Base-by-base conservation (phyloP, 2,888 invertebrate species). In the Acleris emargana region DNA sequence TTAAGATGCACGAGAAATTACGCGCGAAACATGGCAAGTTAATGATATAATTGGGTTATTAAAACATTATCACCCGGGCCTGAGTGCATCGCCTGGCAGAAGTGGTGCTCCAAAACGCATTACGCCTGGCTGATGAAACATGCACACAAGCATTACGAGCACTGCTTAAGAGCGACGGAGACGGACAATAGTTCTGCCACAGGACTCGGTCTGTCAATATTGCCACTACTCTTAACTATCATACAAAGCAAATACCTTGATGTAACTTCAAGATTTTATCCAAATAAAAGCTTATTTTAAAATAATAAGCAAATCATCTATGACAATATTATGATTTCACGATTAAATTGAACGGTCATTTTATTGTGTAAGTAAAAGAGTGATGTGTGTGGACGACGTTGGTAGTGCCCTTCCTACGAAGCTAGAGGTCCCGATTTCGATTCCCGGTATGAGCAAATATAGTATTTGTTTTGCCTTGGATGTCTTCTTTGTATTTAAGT, bases 61-160 rank as follows among this genome's bases (percentile, higher is more conserved):
- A 78, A 79, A 80, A 76, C 76, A 80, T 58, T 74, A 83, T 80
- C 75, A 79, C 69, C 72, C 62, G 75, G 78, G 76, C 63, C 78
- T 76, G 72, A 80, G 79, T 79, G 82, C 79, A 81, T 73, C 79
- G 74, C 69, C 58, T 74, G 68, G 69, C 73, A 58, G 66, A 55
- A 83, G 80, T 77, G 84, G 80, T 80, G 71, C 83, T 84, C 77
- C 75, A 80, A 84, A 86, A 86, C 78, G 78, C 85, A 86, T 84
- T 85, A 86, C 70, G 77, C 78, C 76, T 73, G 81, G 72, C 71
- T 76, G 77, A 79, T 80, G 81, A 77, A 81, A 79, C 82, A 79
- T 76, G 76, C 77, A 79, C 77, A 77, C 52, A 66, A 11, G 25
- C 18, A 51, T 51, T 50, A 51, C 5, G 18, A 18, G 18, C 13